phyloP scores from a whole-genome alignment of 2,888 invertebrate genomes.

The Phania funesta region DNA sequence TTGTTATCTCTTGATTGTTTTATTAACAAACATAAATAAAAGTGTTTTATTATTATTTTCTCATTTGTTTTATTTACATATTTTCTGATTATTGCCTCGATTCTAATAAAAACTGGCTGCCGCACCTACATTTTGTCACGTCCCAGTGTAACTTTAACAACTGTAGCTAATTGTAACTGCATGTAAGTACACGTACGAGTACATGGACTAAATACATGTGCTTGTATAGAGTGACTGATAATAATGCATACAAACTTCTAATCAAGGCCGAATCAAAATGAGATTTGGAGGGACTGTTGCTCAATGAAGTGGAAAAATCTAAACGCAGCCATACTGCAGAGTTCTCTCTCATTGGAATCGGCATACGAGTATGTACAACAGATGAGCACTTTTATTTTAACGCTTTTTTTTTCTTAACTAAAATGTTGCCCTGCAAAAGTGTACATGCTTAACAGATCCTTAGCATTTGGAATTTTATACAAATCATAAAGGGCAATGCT shows the following conservation, averaged over 20 bases:
- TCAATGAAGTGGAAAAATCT: too few relatives aligned
- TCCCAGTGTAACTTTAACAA: conserved; percentile 49
- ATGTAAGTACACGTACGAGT: conserved; percentile 43
- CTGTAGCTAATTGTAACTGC: conserved; percentile 62
- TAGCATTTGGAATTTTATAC: too few relatives aligned
- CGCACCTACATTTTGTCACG: conserved; percentile 71
- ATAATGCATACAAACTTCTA: neutral
- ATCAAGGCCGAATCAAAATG: too few relatives aligned
- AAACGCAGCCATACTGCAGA: too few relatives aligned
- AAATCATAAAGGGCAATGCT: too few relatives aligned
- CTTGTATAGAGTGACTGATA: conserved; percentile 13
- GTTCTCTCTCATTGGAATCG: too few relatives aligned
- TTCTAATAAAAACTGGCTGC: conserved; percentile 77
- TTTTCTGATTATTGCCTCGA: conserved; percentile 59
- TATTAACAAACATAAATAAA: conserved; percentile 50
- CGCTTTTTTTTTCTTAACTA: too few relatives aligned
- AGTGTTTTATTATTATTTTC: conserved; percentile 13
- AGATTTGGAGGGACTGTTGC: too few relatives aligned
- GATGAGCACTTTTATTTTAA: too few relatives aligned
- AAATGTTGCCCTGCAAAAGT: too few relatives aligned
- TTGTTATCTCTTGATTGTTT: conserved; percentile 57
- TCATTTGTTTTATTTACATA: conserved; percentile 46
- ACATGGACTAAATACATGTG: neutral
- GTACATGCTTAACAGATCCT: too few relatives aligned
- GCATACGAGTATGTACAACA: too few relatives aligned